phyloP scores from a whole-genome alignment of 1,140 invertebrate genomes.

The Nasonia longicornis region DNA sequence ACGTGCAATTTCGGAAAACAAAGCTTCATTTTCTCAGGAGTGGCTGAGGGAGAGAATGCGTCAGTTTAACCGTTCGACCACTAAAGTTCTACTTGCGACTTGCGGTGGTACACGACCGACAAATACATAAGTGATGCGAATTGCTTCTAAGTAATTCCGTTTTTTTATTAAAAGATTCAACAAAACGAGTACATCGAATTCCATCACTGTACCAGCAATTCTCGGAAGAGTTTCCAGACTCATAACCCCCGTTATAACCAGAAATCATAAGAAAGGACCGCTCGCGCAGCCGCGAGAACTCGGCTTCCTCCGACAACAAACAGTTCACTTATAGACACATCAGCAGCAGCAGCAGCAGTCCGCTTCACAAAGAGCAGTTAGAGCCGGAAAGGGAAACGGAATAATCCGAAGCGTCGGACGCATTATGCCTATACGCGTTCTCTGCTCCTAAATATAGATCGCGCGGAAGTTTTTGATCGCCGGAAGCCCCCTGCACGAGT shows the following conservation, averaged over 20 bases:
- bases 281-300: neutral
- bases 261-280: neutral
- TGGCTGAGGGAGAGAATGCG: neutral
- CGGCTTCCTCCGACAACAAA: slow-evolving; percentile 14
- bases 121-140: too few relatives aligned
- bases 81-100: neutral
- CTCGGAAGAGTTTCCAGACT: too few relatives aligned
- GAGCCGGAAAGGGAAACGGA: slow-evolving; percentile 34
- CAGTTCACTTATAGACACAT: slow-evolving; percentile 17
- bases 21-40: slow-evolving; percentile 12
- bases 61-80: neutral
- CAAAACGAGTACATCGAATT: too few relatives aligned
- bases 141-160: too few relatives aligned
- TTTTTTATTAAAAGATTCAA: too few relatives aligned
- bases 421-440: neutral
- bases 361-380: neutral
- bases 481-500: slow-evolving; percentile 13
- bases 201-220: too few relatives aligned
- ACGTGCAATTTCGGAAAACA: neutral
- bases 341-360: neutral
- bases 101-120: neutral
- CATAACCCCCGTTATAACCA: neutral
- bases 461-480: slow-evolving; percentile 27
- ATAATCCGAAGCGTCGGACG: slow-evolving; percentile 12
- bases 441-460: slow-evolving; percentile 25